These are phyloP conservation scores for Sylvia atricapilla DNA, from an alignment of 2,113 vertebrate species.

Conservation along the genomic window DNA sequence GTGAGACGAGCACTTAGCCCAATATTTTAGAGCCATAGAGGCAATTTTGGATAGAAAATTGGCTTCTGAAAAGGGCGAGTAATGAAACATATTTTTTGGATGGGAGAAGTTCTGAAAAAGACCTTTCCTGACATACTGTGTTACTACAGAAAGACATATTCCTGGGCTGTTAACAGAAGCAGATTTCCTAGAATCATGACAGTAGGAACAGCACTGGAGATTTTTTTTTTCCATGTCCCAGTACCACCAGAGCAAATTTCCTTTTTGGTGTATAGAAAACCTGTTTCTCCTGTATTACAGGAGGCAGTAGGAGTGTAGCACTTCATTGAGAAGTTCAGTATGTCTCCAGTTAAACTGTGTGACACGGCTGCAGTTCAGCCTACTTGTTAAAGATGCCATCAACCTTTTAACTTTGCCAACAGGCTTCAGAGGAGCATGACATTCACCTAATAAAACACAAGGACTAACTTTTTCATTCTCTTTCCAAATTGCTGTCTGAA, in stretches of 20 bases:
- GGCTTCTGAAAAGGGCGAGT: not conserved
- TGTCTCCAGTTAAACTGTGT: not conserved
- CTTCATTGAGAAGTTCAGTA: not conserved
- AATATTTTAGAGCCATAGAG: not conserved
- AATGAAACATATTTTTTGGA: not conserved
- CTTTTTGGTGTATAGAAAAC: not conserved
- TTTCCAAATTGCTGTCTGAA: not conserved
- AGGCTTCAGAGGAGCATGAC: not conserved
- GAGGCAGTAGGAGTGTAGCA: not conserved
- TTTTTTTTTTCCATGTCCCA: not conserved
- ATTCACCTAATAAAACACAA: not conserved
- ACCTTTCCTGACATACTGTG: not conserved
- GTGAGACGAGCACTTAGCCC: rapidly evolving
- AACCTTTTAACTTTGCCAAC: not conserved
- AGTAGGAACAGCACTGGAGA: not conserved
- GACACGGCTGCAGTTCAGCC: not conserved
- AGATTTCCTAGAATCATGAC: not conserved
- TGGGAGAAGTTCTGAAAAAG: not conserved
- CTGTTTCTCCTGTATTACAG: not conserved
- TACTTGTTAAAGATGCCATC: not conserved
- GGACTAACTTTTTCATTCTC: not conserved
- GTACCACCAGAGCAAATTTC: not conserved
- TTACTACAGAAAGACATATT: not conserved
- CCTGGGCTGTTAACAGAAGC: not conserved
- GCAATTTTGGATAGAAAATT: not conserved